Percentiles rank a stretch among this genome's conserved stretches.
Conservation (phyloP, 2,113 vertebrate species). For the Dicrurus megarhynchus region DNA sequence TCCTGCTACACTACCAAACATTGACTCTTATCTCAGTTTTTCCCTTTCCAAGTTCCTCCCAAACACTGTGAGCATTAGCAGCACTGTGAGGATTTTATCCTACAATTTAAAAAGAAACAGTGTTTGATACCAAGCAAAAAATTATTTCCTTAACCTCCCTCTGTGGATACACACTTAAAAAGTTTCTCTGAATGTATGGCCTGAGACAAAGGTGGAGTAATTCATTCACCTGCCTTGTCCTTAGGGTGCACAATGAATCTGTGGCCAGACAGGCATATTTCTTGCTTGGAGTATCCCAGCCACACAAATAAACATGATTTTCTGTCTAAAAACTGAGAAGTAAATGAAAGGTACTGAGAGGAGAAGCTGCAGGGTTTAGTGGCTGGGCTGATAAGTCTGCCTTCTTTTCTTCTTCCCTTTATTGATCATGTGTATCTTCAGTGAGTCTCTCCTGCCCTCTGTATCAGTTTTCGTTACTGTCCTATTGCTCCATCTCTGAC, state of each 20-base stretch:
- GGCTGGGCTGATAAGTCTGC: neutral
- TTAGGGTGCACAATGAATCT: neutral
- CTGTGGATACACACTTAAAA: neutral
- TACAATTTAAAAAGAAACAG: neutral
- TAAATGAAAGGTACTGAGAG: neutral
- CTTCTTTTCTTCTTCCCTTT: neutral
- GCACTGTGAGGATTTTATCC: neutral
- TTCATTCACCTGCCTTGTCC: neutral
- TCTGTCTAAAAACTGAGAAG: neutral
- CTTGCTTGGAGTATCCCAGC: neutral
- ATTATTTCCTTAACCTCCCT: neutral
- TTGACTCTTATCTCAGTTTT: neutral
- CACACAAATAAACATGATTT: neutral
- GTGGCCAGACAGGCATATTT: neutral
- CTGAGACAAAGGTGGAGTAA: neutral
- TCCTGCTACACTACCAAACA: neutral
- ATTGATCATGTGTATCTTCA: neutral
- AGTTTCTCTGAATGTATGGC: neutral
- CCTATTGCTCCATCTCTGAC: neutral
- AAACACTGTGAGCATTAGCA: neutral
- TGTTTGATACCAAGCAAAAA: neutral
- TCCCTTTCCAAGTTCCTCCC: neutral
- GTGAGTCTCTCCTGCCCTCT: neutral
- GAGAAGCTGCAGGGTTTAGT: neutral
- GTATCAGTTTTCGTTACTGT: neutral